Evolutionary conservation across 2,888 invertebrate species (phyloP), one percentile per base, ranked within the genome.

Genomic region (Trisateles emortualis): DNA sequence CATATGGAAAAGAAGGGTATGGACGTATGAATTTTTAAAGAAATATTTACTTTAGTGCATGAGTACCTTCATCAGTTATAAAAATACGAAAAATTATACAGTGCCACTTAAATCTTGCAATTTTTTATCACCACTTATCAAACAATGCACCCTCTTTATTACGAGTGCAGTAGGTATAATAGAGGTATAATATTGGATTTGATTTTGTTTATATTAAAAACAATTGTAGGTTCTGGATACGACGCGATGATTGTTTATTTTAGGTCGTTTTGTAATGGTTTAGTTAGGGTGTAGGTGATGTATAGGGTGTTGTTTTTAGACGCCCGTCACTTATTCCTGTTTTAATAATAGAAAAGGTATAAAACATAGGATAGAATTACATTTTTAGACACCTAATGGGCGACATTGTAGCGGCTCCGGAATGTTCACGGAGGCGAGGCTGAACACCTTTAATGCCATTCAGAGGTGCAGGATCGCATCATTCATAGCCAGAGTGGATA

Each of bases 201-300:
- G 82, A 84, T 86, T 81, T 72, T 91, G 87, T 90, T 90, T 86
- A 81, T 76, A 78, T 50, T 81, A 74, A 80, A 88, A 89, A 90
- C 90, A 90, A 86, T 83, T 74, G 75, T 45, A 52, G 65, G 72
- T 64, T 64, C 86, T 90, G 92, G 90, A 87, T 79, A 83, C 79
- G 91, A 86, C 88, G 79, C 14, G 8, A 9, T 74, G 75, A 78
- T 66, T 89, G 83, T 91, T 89, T 88, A 85, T 86, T 86, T 86
- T 90, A 72, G 76, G 78, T 79, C 87, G 84, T 90, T 90, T 90
- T 90, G 83, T 87, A 78, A 79, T 71, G 63, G 68, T 52, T 66
- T 72, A 64, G 70, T 67, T 73, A 76, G 80, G 78, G 83, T 74
- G 77, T 71, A 72, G 52, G 51, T 49, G 42, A 36, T 14, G 39